Base-by-base conservation (phyloP, 2,888 invertebrate species). In the Lepas anatifera region DNA sequence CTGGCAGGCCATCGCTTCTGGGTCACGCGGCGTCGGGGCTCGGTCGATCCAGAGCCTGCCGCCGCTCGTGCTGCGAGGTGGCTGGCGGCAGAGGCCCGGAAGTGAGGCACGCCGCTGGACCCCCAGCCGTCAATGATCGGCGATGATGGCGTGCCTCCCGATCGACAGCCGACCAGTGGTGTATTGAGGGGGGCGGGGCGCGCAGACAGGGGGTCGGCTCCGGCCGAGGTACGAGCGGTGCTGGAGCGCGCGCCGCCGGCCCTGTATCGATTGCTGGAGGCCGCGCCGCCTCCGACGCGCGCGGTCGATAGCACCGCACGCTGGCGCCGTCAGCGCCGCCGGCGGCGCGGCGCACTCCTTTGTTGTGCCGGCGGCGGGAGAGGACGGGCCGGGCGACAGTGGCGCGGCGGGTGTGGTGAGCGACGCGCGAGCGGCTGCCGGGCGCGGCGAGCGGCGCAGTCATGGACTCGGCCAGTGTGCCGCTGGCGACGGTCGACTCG, bases 401-500 rank as follows among this genome's bases (percentile, higher is more conserved):
- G n/a, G n/a, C n/a, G n/a, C n/a, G n/a, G n/a, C n/a, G n/a, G n/a
- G n/a, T n/a, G n/a, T n/a, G n/a, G n/a, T n/a, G n/a, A n/a, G n/a
- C n/a, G 48, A 25, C 25, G 48, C n/a, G 22, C n/a, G 16, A n/a
- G 48, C 48, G 37, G 32, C 63, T 8, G 22, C n/a, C 25, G n/a
- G 6, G 8, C 64, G 52, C 50, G n/a, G 50, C 50, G 50, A 13
- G 29, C 63, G n/a, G n/a, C 13, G 41, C 41, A 25, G 66, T 39
- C 39, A 66, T 66, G 66, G 66, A 66, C 22, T 39, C 66, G 37
- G 66, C 66, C 27, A 41, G 41, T 22, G 66, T 66, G 37, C 66
- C 66, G 37, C 66, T 66, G 66, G 66, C 66, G 13, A 66, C 66
- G 25, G 66, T 66, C 13, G 66, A 66, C 39, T 66, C 66, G 41